Percentiles rank a stretch among this genome's conserved stretches.
phyloP scores from a whole-genome alignment of 2,888 invertebrate genomes.

The Tachystola acroxantha region DNA sequence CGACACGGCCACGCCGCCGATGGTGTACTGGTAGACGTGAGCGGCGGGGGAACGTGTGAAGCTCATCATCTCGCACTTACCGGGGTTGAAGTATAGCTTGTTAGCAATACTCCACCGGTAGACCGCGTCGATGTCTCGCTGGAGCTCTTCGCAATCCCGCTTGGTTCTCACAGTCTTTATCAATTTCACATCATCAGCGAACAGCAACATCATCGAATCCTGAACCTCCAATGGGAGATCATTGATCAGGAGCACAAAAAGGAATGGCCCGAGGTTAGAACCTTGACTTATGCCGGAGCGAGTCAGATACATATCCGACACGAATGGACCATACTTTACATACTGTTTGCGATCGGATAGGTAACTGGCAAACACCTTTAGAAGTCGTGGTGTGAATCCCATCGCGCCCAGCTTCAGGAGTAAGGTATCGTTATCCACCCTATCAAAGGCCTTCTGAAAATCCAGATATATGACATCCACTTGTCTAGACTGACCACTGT shows the following conservation, averaged over 20 bases:
- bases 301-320: background rate
- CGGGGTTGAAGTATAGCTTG: constrained; percentile 1
- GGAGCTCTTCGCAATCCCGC: background rate
- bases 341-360: constrained; percentile 1
- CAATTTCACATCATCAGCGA: too few species aligned
- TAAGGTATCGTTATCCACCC: constrained; percentile 3
- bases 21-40: background rate
- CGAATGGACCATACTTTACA: background rate
- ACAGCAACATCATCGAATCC: too few species aligned
- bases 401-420: constrained; percentile 1
- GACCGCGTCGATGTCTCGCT: background rate
- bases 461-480: constrained; percentile 7
- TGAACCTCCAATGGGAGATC: background rate
- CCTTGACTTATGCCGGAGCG: constrained; percentile 3
- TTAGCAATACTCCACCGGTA: background rate
- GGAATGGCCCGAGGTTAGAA: constrained; percentile 1
- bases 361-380: constrained; percentile 2
- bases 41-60: background rate
- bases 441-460: constrained; percentile 6
- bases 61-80: constrained; percentile 1
- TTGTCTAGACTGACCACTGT: too few species aligned
- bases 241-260: constrained; percentile 3
- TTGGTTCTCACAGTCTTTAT: too few species aligned
- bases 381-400: background rate
- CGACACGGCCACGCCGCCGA: too few species aligned